Base-by-base conservation (phyloP, 2,113 vertebrate species). In the Cryptotis parvus region DNA sequence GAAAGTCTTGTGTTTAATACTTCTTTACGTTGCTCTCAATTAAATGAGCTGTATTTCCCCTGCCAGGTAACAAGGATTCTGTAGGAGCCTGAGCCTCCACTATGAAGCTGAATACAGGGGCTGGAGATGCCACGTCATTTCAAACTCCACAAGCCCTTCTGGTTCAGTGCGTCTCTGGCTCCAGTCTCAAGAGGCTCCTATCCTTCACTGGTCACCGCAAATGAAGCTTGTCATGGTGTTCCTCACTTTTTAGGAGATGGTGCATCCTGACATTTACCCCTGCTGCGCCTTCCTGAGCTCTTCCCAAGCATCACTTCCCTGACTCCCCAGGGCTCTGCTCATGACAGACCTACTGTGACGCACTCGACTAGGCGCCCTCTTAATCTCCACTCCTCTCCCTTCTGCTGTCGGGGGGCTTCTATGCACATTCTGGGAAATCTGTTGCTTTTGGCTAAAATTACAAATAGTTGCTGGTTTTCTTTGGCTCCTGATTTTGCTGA, bases 401-500 rank as follows among this genome's bases (percentile, higher is more conserved):
- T 58, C 18, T 58, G 16, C 22, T 58, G 18, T 16, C 55, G 6
- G 2, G 20, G n/a, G 15, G 33, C 22, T 84, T 79, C 18, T 79
- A 37, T n/a, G 65, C 33, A 86, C 39, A 43, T 43, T 69, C n/a
- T 92, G 45, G 41, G 4, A 41, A 81, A 89, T 85, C 41, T 41
- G 29, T 66, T 82, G 52, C 52, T 92, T 88, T 29, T 66, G 49
- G 63, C 29, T 93, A 94, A 75, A 90, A 39, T 88, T 90, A 83
- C 3, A 94, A 75, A 52, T 43, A 84, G 43, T 24, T 87, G 11
- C 74, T 22, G 22, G 39, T 81, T 88, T 89, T 85, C 75, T 89
- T 33, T 91, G 49, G 87, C n/a, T 92, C n/a, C 22, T 90, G 43
- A 31, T 89, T 93, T 92, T 88, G 84, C 76, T 93, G 52, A 94